Evolutionary conservation across 2,888 invertebrate species (phyloP), one percentile per base, ranked within the genome.

Genomic region (Neelides folsomi): DNA sequence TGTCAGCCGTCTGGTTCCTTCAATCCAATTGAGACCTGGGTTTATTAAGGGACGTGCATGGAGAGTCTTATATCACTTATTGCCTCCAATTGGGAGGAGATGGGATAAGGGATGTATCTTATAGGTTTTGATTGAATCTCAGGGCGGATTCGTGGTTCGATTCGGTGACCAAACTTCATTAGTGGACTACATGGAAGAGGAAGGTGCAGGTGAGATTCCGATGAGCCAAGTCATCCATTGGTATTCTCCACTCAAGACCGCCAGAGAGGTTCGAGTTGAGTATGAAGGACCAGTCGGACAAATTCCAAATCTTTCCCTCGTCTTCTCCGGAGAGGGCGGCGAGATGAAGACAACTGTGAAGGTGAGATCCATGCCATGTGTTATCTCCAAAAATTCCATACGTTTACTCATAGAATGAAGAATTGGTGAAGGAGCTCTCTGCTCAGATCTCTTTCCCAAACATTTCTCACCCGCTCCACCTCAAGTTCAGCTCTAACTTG

Each of bases 151-250:
- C 8, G 41, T 54, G 3, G 12, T 63, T 9, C 60, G 64, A 13
- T 52, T 44, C 41, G 63, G 63, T 35, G 53, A 56, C 35, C 64
- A 63, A 46, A 49, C 48, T n/a, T 36, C 27, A 2, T 54, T 62
- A 2, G 45, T 50, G 5, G 37, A 40, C 2, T 41, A 36, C 1
- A 44, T 38, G 2, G 50, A 43, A 13, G 37, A 41, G 2, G 44
- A 52, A 5, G 54, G 47, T 10, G 44, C 52, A n/a, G 48, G 35
- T 2, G 51, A 49, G 2, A 43, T 59, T 16, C 58, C 63, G 8
- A 20, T 37, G 40, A 65, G 64, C 57, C 64, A 65, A 56, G 57
- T 65, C 39, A 53, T 65, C 48, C 59, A 65, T 51, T 65, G 60
- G 42, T 60, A 60, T 52, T 63, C 64, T 12, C 64, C 64, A 2